Conservation (phyloP, 2,113 vertebrate species). For the Apteryx mantelli region DNA sequence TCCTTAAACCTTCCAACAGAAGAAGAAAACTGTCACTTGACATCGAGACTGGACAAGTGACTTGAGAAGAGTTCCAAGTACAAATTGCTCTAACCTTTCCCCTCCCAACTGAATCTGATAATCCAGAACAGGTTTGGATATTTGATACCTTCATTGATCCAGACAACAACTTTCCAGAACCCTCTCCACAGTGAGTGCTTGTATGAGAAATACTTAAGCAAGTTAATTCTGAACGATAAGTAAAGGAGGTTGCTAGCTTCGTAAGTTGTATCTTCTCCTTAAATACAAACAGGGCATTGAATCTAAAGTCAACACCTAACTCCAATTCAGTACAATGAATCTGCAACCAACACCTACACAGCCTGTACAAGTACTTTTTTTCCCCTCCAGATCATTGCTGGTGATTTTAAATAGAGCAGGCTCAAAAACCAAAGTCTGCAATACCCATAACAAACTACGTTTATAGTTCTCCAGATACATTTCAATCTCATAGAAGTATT, state of each 20-base stretch:
- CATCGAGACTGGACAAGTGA: neutral
- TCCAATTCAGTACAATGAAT: neutral
- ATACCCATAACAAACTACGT: neutral
- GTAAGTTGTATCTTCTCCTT: neutral
- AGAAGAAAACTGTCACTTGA: neutral
- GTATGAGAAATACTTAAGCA: neutral
- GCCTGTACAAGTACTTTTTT: neutral
- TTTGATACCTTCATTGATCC: too few relatives aligned
- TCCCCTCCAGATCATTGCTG: neutral
- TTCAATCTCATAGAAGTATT: neutral
- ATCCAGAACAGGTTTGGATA: neutral
- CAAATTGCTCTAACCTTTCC: neutral
- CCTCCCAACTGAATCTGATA: neutral
- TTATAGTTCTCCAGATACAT: neutral
- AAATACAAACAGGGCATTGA: too few relatives aligned
- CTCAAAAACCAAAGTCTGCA: neutral
- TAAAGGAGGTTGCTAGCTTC: neutral
- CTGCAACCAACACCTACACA: neutral
- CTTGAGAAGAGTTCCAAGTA: neutral
- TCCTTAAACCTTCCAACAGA: neutral
- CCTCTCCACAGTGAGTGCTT: neutral
- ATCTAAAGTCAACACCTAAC: neutral
- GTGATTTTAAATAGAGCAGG: neutral
- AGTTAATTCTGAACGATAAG: too few relatives aligned
- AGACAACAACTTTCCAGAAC: neutral